Evolutionary conservation across 2,888 invertebrate genomes (phyloP).

Genomic region (Cybosia mesomella): DNA sequence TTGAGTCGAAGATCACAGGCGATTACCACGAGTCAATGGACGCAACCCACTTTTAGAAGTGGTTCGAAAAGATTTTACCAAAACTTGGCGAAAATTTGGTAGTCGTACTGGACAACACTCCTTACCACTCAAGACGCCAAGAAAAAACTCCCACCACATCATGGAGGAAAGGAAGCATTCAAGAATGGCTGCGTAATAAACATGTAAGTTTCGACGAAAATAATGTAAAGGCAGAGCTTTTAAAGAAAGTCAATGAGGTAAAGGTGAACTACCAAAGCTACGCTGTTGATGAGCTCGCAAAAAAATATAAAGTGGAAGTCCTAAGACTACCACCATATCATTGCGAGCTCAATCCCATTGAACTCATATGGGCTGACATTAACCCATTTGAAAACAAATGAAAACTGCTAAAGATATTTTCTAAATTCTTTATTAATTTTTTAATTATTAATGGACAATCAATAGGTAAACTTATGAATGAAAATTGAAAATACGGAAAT

Average conservation of each 20-base stretch:
- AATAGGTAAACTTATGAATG: too few relatives aligned
- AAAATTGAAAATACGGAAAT: too few relatives aligned
- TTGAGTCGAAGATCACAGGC: too few relatives aligned
- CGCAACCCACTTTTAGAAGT: constrained; percentile 1
- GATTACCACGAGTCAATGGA: too few relatives aligned
- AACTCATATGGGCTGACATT: too few relatives aligned
- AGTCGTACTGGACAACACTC: constrained; percentile 26
- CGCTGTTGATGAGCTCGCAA: constrained; percentile 27
- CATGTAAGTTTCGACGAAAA: constrained; percentile 10
- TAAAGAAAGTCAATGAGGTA: neutral
- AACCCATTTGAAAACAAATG: too few relatives aligned
- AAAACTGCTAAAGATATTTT: too few relatives aligned
- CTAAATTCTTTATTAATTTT: too few relatives aligned
- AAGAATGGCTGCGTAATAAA: too few relatives aligned
- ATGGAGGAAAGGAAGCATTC: constrained; percentile 24
- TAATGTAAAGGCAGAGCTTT: constrained; percentile 10
- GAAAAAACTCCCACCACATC: constrained; percentile 20
- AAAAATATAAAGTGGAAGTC: constrained; percentile 30
- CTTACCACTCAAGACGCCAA: constrained; percentile 24
- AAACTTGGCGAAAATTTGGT: constrained; percentile 21
- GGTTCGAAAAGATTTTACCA: constrained; percentile 21
- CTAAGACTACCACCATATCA: constrained; percentile 22
- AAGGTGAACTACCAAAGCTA: constrained; percentile 1
- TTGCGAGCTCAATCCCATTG: too few relatives aligned
- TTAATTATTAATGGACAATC: too few relatives aligned